Base-by-base conservation (phyloP, 2,797 vertebrate species). In the Xenentodon cancila region DNA sequence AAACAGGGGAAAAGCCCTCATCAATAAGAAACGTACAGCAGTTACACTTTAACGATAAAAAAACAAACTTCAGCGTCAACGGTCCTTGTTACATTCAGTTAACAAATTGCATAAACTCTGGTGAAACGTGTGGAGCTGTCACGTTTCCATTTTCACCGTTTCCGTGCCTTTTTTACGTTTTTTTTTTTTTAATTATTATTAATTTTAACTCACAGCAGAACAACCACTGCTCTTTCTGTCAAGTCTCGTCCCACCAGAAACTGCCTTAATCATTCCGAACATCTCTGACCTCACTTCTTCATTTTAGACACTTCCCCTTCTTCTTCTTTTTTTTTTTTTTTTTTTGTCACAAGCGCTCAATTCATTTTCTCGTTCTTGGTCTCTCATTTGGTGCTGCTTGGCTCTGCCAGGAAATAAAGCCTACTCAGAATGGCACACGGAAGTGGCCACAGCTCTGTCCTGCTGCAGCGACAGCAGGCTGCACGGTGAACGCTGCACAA, bases 361-460 rank as follows among this genome's bases (percentile, higher is more conserved):
- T 59, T 67, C 17, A 9, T 64, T 50, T 55, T 43, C 52, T 59
- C 53, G 22, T 9, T 32, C 11, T 30, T 9, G 0, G 22, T 53
- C 32, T 75, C 50, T 59, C 9, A 8, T 51, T 55, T 50, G 0
- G 13, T 19, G 2, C 30, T 15, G 59, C 40, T 9, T 19, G 20
- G 59, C 40, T 9, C 70, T 80, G 71, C 61, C 85, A 91, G 88
- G 86, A 90, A 90, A 75, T 81, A 47, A 73, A 83, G 73, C 34
- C 49, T 55, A 65, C 73, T 88, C 79, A 84, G 80, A 91, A 69
- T 84, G 86, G 83, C 92, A 92, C 81, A 79, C 83, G 90, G 92
- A 94, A 94, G 91, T 89, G 88, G 88, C 88, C 70, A 67, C 50
- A 21, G 22, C 52, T 62, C 49, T 1, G 63, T 12, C 37, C 22